Evolutionary conservation across 2,797 vertebrate genomes (phyloP), one percentile per base, ranked within the genome.

Genomic region (Falco concolor): DNA sequence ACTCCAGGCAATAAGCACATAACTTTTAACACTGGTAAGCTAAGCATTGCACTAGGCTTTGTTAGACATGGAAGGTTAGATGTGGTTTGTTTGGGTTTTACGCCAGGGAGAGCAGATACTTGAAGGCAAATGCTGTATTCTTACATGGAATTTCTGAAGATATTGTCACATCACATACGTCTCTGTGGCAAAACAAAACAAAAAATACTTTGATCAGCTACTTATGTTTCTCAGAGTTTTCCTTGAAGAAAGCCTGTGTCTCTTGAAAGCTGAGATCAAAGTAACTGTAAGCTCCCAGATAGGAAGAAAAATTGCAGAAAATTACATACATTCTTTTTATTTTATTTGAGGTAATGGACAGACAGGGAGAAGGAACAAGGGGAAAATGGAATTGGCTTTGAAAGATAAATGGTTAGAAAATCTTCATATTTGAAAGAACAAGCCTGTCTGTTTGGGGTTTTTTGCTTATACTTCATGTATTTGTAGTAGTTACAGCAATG

Each of bases 221-320:
- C 98, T 98, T 98, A 97, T 87, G 87, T 98, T 98, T 98, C 98
- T 98, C 97, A 95, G 91, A 95, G 97, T 97, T 98, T 98, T 98
- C 98, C 98, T 98, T 97, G 98, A 98, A 97, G 87, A 98, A 84
- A 97, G 97, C 90, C 93, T 93, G 85, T 95, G 95, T 98, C 97
- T 98, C 98, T 88, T 98, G 98, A 98, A 98, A 98, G 96, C 98
- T 95, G 87, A 98, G 98, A 99, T 99, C 98, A 99, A 99, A 99
- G 98, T 97, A 96, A 96, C 95, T 97, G 97, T 97, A 98, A 98
- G 97, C 97, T 98, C 98, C 98, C 97, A 96, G 97, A 97, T 97
- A 76, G 47, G 90, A 95, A 97, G 97, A 96, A 97, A 98, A 98
- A 98, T 98, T 97, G 97, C 91, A 96, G 96, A 97, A 97, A 97